Evolutionary conservation across 2,888 invertebrate species (phyloP).

Genomic region (Hypomecis atomaria): DNA sequence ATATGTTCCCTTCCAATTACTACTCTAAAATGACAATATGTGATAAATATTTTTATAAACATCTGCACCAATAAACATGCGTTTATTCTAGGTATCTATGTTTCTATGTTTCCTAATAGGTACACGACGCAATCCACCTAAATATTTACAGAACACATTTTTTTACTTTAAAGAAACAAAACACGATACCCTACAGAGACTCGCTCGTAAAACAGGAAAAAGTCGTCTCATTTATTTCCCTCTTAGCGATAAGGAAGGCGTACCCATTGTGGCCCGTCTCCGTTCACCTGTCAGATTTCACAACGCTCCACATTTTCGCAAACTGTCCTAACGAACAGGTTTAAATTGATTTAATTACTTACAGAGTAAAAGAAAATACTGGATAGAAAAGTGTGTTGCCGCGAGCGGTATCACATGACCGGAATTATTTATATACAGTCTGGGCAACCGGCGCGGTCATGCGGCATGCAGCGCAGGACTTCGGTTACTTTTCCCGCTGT

Average conservation of each 20-base stretch:
- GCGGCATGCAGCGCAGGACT: slow-evolving; percentile 34
- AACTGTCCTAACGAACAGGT: slow-evolving; percentile 40
- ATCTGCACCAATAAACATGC: background rate
- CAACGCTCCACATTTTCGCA: slow-evolving; percentile 53
- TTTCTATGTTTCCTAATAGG: slow-evolving; percentile 5
- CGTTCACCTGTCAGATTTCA: slow-evolving; percentile 75
- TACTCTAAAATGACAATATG: background rate
- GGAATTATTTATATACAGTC: slow-evolving; percentile 48
- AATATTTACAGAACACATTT: slow-evolving; percentile 49
- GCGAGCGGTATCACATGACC: slow-evolving; percentile 42
- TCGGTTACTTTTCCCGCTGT: slow-evolving; percentile 38
- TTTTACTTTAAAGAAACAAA: slow-evolving; percentile 57
- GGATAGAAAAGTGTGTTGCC: slow-evolving; percentile 41
- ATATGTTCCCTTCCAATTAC: background rate
- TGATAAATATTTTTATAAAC: no score
- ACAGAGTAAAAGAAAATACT: slow-evolving; percentile 39
- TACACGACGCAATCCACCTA: slow-evolving; percentile 40
- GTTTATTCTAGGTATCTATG: background rate
- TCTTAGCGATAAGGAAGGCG: slow-evolving; percentile 70
- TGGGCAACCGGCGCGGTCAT: slow-evolving; percentile 25
- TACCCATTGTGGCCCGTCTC: slow-evolving; percentile 64
- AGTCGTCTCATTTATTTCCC: slow-evolving; percentile 74
- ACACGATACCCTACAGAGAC: slow-evolving; percentile 60
- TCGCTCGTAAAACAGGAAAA: slow-evolving; percentile 67
- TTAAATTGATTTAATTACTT: slow-evolving; percentile 62